Evolutionary conservation across 2,888 invertebrate species (phyloP), one percentile per base, ranked within the genome.

Genomic region (Rhagophthalmus giganteus): DNA sequence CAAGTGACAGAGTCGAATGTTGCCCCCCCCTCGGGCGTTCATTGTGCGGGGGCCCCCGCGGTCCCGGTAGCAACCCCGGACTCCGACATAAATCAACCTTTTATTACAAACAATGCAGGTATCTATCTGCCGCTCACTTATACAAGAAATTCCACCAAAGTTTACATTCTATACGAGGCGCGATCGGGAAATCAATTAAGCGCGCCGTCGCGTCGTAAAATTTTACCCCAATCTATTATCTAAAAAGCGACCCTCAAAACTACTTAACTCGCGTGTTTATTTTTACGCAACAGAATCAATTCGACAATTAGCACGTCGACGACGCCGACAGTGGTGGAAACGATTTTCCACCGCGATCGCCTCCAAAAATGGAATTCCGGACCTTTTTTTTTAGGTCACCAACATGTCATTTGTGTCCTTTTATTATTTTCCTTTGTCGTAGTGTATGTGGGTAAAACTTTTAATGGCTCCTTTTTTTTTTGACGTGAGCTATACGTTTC

Each of bases 1-100:
- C 69, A 68, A 67, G 69, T 68, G 68, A 69, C 69, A 66, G 67
- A 66, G 64, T 65, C 64, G 66, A 62, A 58, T 63, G 62, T 63
- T 24, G 30, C 49, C 48, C 49, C 66, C 67, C 67, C 61, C n/a
- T 66, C 61, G 59, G 61, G 59, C 52, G 52, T 55, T 42, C 55
- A 59, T 65, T 64, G 61, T 65, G 55, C 54, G 42, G n/a, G n/a
- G n/a, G 56, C 52, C 57, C 62, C 60, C 57, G 55, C 56, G 63
- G 61, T 58, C 61, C 62, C 66, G 61, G 67, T 67, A 66, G 65
- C 64, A 55, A 55, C 51, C 63, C 59, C 59, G 62, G 60, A 61
- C 64, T 61, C n/a, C 58, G 52, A 59, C 55, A 68, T 69, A 69
- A 69, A 69, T 69, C 69, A 68, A 55, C 55, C 63, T 61, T 65